Evolutionary conservation across 1,140 invertebrate genomes (phyloP), one percentile per base, ranked within the genome.

Genomic region (Protaetia brevitarsis): DNA sequence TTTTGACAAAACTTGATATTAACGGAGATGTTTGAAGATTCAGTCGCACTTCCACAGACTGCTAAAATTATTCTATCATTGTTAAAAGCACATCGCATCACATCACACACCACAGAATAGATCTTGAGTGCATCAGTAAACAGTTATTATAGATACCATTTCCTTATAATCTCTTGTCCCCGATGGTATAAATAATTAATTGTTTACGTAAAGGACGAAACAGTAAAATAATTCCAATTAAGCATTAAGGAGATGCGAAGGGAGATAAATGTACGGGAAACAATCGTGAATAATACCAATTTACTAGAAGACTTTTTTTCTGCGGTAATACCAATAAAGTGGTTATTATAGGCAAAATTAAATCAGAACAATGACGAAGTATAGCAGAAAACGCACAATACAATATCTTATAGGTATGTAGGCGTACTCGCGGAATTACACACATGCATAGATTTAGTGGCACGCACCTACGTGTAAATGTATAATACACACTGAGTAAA

Each of bases 291-390:
- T 59, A 31, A 59, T 29, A 16, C 19, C 57, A 28, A 29, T 59
- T 29, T 27, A 29, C 26, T 59, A 13, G 11, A 29, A 59, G 29
- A 27, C 16, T 7, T 59, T 59, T 5, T 16, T 59, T 29, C 57
- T 13, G 13, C 16, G 26, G 26, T n/a, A 59, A 59, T 59, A 59
- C 57, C 26, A 59, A n/a, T 28, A 5, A n/a, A n/a, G 29, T n/a
- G 13, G 26, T 59, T 59, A 59, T 59, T 59, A 29, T 59, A 59
- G 26, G 57, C 57, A 59, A 59, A 29, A 59, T 59, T 26, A 59
- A 59, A 59, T 59, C 26, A 19, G 16, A 59, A 59, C 27, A 27
- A 29, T 59, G 57, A 29, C 56, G 13, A 59, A 51, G 19, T 51
- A 51, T 5, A 19, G n/a, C 21, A 23, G 31, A 11, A 34, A 34